Evolutionary conservation across 2,797 vertebrate genomes (phyloP).

Genomic region (Alauda arvensis): DNA sequence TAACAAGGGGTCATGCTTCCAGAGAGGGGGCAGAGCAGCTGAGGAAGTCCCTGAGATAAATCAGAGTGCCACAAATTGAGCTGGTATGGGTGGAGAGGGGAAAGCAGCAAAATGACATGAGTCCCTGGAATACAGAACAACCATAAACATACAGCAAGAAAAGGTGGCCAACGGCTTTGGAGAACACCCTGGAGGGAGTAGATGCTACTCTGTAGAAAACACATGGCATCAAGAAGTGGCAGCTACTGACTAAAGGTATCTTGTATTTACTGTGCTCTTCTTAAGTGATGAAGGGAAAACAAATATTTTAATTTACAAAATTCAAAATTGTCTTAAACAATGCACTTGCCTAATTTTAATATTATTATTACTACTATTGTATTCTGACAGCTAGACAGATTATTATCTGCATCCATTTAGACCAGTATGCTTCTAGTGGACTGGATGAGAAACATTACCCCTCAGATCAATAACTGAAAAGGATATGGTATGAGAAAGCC

Average conservation of each 20-base stretch:
- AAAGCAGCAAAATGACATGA: accelerated
- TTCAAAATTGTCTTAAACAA: neutral
- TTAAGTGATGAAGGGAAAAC: neutral
- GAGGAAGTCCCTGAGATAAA: neutral
- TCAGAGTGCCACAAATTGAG: neutral
- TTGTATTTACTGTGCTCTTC: neutral
- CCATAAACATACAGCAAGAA: neutral
- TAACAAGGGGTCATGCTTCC: accelerated
- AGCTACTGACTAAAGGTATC: neutral
- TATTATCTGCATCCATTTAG: neutral
- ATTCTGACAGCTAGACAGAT: neutral
- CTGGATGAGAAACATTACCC: neutral
- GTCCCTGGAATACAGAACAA: neutral
- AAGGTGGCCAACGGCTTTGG: neutral
- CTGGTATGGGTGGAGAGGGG: neutral
- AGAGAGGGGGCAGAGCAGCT: neutral
- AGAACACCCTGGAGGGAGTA: neutral
- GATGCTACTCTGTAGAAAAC: neutral
- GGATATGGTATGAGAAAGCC: neutral
- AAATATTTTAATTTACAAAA: neutral
- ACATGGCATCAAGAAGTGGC: neutral
- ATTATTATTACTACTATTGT: neutral
- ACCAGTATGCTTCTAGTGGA: neutral
- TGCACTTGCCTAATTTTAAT: neutral
- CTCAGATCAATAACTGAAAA: neutral